These are phyloP conservation scores for Gonioctena quinquepunctata DNA, from an alignment of 1,140 invertebrate species.

Conservation along the genomic window DNA sequence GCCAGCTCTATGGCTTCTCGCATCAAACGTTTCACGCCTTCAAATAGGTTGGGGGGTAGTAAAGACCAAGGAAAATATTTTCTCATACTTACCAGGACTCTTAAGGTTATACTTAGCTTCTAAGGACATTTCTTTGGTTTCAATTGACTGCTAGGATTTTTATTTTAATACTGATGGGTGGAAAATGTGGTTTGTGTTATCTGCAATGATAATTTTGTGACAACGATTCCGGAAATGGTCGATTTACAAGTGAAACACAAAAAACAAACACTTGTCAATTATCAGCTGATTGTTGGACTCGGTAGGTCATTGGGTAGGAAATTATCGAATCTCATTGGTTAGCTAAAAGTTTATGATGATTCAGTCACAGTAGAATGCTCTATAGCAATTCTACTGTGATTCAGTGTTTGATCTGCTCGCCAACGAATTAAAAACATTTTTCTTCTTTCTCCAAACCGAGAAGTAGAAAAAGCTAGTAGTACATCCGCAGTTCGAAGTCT, in stretches of 20 bases:
- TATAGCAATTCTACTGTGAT: no score
- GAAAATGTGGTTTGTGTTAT: not conserved
- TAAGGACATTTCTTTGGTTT: conserved; percentile 34
- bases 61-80: not conserved
- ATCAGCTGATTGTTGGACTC: no score
- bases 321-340: no score
- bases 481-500: no score
- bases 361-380: no score
- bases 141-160: not conserved
- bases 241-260: not conserved
- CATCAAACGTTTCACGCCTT: conserved; percentile 93
- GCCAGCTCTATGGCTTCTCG: conserved; percentile 86
- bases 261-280: conserved; percentile 15
- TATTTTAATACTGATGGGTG: not conserved
- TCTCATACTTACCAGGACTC: conserved; percentile 50
- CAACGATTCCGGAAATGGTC: not conserved
- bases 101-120: conserved; percentile 51
- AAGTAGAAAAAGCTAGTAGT: no score
- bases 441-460: no score
- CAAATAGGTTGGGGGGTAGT: not conserved
- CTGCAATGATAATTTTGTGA: not conserved
- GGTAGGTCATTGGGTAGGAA: no score
- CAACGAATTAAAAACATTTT: no score
- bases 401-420: no score
- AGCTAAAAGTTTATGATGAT: no score